Base-by-base conservation (phyloP, 2,797 vertebrate species). In the Glyptemys insculpta region DNA sequence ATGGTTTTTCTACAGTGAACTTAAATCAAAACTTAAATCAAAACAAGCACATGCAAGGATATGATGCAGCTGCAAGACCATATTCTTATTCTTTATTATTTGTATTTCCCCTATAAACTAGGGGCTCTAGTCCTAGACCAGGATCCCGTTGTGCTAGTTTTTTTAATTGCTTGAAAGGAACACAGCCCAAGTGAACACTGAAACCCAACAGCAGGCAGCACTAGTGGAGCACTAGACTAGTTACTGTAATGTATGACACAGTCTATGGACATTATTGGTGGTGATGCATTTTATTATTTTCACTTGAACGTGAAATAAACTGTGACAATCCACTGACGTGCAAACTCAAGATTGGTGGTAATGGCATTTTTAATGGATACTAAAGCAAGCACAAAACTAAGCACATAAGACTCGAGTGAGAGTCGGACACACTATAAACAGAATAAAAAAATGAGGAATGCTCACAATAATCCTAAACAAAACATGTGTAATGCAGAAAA, bases 291-390 rank as follows among this genome's bases (percentile, higher is more conserved):
- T 81, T 85, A 93, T 88, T 34, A 12, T 52, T 96, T 91, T 74
- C 94, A 29, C 83, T 57, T 34, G 54, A 86, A 93, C 94, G 94
- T 87, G 88, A 97, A 96, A 88, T 93, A 97, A 96, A 94, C 87
- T 83, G 96, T 29, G 34, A 56, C 54, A 25, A 23, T 29, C 74
- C 82, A 50, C 59, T 85, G 72, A 86, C 90, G 85, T 91, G 37
- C 79, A 76, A 37, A 62, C 79, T 81, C 12, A 88, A 92, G 90
- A 47, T 31, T 85, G 19, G 49, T 84, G 80, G 19, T 41, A 81
- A 50, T 88, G 62, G 41, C n/a, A 44, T n/a, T 82, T 85, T 44
- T 47, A 76, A 14, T 74, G 85, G 81, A 15, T 52, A 78, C 18
- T 74, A 94, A 89, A 29, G 31, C 11, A 41, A 74, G 11, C 68